phyloP scores from a whole-genome alignment of 2,797 vertebrate genomes.

The Ctenopoma multispine region DNA sequence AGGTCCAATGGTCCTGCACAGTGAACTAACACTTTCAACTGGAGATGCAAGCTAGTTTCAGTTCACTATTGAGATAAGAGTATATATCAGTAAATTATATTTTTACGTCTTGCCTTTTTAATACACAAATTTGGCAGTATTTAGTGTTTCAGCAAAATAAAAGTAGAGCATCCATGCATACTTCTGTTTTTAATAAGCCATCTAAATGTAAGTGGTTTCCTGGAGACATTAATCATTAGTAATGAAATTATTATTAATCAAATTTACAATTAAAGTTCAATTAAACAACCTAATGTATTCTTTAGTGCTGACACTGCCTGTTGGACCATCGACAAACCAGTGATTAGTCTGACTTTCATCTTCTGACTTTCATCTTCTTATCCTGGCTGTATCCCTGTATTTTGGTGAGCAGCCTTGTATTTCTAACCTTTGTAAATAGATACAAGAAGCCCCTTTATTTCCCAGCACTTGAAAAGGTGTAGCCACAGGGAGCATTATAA shows the following conservation, averaged over 20 bases:
- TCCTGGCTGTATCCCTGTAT: background rate
- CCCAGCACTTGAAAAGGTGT: constrained; percentile 27
- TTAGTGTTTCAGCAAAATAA: background rate
- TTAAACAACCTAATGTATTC: constrained; percentile 34
- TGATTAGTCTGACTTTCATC: background rate
- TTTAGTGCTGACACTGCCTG: constrained; percentile 7
- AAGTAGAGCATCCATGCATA: background rate
- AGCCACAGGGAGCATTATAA: constrained; percentile 30
- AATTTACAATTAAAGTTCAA: constrained; percentile 47
- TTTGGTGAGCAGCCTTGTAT: background rate
- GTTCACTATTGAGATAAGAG: too few relatives aligned
- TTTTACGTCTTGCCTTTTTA: background rate
- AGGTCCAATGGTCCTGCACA: background rate
- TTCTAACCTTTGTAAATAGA: constrained; percentile 19
- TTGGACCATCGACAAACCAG: background rate
- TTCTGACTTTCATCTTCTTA: background rate
- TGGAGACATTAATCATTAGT: constrained; percentile 18
- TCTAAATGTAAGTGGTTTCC: constrained; percentile 19
- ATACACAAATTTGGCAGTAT: background rate
- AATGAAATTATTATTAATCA: constrained; percentile 41
- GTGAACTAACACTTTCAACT: too few relatives aligned
- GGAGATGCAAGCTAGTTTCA: too few relatives aligned
- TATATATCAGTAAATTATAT: background rate
- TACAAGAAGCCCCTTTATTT: constrained; percentile 38
- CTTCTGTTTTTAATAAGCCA: constrained; percentile 10